Evolutionary conservation across 2,797 vertebrate genomes (phyloP).

Genomic region (Menidia menidia): DNA sequence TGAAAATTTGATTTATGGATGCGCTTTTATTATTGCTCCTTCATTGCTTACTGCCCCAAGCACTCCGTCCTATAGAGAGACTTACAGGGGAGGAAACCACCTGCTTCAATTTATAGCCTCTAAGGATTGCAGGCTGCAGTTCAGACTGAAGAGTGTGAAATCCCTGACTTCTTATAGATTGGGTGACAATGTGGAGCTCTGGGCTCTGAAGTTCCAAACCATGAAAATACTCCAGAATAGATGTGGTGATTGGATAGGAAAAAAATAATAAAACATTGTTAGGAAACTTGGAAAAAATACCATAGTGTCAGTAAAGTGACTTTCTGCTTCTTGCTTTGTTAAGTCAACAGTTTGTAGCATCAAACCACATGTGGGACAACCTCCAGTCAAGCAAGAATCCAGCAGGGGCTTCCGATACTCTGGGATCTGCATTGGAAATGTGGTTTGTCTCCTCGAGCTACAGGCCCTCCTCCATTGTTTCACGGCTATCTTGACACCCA

Average conservation of each 20-base stretch:
- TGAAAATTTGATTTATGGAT: slow-evolving; percentile 82
- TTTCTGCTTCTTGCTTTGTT: slow-evolving; percentile 23
- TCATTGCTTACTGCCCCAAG: slow-evolving; percentile 75
- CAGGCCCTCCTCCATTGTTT: slow-evolving; percentile 79
- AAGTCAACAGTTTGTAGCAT: slow-evolving; percentile 54
- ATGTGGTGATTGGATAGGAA: not conserved
- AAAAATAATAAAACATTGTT: not conserved
- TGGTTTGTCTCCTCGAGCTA: slow-evolving; percentile 69
- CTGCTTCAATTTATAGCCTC: slow-evolving; percentile 81
- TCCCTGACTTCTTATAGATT: slow-evolving; percentile 57
- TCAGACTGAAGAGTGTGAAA: slow-evolving; percentile 55
- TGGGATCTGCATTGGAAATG: slow-evolving; percentile 75
- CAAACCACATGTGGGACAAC: slow-evolving; percentile 49
- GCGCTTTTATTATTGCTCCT: slow-evolving; percentile 79
- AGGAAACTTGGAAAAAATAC: not conserved
- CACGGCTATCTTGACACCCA: slow-evolving; percentile 82
- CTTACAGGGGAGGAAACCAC: slow-evolving; percentile 76
- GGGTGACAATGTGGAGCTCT: slow-evolving; percentile 32
- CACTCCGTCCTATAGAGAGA: slow-evolving; percentile 66
- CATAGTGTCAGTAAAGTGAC: slow-evolving; percentile 16
- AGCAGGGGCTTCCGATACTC: slow-evolving; percentile 53
- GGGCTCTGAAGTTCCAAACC: slow-evolving; percentile 35
- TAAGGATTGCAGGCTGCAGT: slow-evolving; percentile 57
- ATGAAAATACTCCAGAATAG: slow-evolving; percentile 19
- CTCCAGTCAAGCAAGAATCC: slow-evolving; percentile 47